Evolutionary conservation across 37 sponge, comb jelly and placozoan species (phyloP).

Genomic region (Aplysina aerophoba): DNA sequence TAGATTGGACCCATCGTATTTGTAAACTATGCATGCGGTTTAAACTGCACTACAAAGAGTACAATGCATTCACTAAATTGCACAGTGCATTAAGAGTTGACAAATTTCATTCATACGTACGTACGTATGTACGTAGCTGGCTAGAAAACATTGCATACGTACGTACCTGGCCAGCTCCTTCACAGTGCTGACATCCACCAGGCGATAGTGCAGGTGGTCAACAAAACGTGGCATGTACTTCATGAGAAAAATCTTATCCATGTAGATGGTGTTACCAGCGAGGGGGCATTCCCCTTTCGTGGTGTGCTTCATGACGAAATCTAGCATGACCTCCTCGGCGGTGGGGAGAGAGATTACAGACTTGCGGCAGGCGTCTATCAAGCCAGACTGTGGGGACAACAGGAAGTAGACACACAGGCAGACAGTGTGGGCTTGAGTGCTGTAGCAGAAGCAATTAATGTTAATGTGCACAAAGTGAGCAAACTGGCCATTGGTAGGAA

Average conservation of each 20-base stretch:
- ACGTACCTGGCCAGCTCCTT: slow-evolving; percentile 85
- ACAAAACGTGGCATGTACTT: slow-evolving; percentile 86
- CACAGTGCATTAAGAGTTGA: too few relatives aligned
- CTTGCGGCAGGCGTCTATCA: slow-evolving; percentile 52
- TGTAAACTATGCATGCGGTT: too few relatives aligned
- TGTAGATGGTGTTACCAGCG: slow-evolving; percentile 87
- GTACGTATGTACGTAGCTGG: not conserved
- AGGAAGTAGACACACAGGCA: not conserved
- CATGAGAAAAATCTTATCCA: slow-evolving; percentile 79
- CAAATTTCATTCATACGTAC: not conserved
- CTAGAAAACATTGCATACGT: not conserved
- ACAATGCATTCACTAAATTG: too few relatives aligned
- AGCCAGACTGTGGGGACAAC: slow-evolving; percentile 59
- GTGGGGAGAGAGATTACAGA: slow-evolving; percentile 51
- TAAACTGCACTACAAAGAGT: too few relatives aligned
- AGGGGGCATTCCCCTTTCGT: slow-evolving; percentile 75
- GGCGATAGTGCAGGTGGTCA: slow-evolving; percentile 82
- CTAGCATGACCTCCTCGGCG: slow-evolving; percentile 65
- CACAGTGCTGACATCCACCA: slow-evolving; percentile 90
- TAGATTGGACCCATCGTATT: too few relatives aligned
- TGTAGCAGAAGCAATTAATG: too few relatives aligned
- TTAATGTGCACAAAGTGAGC: too few relatives aligned
- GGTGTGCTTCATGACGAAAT: slow-evolving; percentile 61
- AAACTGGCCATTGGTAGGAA: too few relatives aligned
- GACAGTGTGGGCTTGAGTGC: too few relatives aligned